A percentile compares a stretch with the other conserved stretches of the same genome.
Evolutionary conservation across 2,113 vertebrate species (phyloP).

Genomic region (Glareola pratincola): DNA sequence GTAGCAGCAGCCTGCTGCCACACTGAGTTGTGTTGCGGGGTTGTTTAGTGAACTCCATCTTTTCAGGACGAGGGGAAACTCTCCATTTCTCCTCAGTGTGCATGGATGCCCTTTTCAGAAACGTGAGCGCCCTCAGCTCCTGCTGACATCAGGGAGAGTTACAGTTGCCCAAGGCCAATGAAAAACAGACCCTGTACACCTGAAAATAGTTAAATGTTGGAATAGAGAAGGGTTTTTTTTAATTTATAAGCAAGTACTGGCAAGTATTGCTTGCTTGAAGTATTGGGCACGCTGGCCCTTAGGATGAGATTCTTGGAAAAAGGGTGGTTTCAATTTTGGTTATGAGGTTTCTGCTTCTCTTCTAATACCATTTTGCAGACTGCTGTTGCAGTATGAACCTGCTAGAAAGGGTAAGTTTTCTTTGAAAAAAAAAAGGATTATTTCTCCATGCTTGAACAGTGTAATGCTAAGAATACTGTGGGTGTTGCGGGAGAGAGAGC

Average conservation of each 20-base stretch:
- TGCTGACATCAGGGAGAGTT: background rate
- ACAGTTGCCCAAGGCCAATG: background rate
- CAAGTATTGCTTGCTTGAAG: background rate
- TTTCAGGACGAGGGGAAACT: background rate
- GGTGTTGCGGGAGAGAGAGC: background rate
- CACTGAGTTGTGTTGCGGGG: background rate
- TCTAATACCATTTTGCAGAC: background rate
- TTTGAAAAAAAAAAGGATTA: background rate
- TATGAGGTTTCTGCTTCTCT: background rate
- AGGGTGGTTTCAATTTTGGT: background rate
- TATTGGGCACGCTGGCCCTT: background rate
- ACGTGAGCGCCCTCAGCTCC: background rate
- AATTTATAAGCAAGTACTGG: background rate
- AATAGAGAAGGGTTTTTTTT: background rate
- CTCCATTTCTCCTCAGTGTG: background rate
- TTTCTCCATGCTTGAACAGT: background rate
- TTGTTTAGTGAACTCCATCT: background rate
- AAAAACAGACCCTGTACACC: background rate
- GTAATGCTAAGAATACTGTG: background rate
- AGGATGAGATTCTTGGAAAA: background rate
- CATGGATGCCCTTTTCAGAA: background rate
- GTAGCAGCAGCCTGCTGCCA: background rate
- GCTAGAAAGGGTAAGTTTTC: background rate
- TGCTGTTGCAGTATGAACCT: background rate
- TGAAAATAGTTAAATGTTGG: background rate